Conservation (phyloP, 64 coral and sea anemone genomes). For the Dendrophyllia cribrosa region DNA sequence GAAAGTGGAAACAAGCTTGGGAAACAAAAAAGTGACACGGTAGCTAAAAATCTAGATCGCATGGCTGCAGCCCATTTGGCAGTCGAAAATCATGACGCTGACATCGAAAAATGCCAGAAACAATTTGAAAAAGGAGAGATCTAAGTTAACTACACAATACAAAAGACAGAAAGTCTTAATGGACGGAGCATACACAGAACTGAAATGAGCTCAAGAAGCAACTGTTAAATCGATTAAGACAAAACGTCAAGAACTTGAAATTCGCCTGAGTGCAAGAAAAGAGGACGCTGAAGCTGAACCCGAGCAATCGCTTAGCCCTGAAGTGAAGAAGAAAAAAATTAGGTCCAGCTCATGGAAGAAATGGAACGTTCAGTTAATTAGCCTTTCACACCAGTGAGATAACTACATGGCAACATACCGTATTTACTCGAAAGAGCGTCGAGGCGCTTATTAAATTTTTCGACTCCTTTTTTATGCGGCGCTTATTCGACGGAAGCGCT, state of each 20-base stretch:
- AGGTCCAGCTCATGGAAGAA: too few relatives aligned
- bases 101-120: neutral
- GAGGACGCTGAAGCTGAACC: neutral
- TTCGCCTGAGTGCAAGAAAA: neutral
- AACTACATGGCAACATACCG: too few relatives aligned
- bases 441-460: too few relatives aligned
- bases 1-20: neutral
- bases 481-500: too few relatives aligned
- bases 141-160: neutral
- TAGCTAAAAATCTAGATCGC: slow-evolving; percentile 17
- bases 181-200: slow-evolving; percentile 30
- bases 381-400: too few relatives aligned
- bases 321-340: too few relatives aligned
- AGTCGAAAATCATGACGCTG: neutral
- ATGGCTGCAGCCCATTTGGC: slow-evolving; percentile 5
- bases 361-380: too few relatives aligned
- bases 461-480: too few relatives aligned
- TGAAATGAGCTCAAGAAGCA: slow-evolving; percentile 38
- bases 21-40: slow-evolving; percentile 28
- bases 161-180: slow-evolving; percentile 8
- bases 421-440: too few relatives aligned
- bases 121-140: neutral
- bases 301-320: too few relatives aligned
- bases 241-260: slow-evolving; percentile 15
- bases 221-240: neutral